Evolutionary conservation across 1,140 invertebrate species (phyloP).

Genomic region (Sarcophaga peregrina): DNA sequence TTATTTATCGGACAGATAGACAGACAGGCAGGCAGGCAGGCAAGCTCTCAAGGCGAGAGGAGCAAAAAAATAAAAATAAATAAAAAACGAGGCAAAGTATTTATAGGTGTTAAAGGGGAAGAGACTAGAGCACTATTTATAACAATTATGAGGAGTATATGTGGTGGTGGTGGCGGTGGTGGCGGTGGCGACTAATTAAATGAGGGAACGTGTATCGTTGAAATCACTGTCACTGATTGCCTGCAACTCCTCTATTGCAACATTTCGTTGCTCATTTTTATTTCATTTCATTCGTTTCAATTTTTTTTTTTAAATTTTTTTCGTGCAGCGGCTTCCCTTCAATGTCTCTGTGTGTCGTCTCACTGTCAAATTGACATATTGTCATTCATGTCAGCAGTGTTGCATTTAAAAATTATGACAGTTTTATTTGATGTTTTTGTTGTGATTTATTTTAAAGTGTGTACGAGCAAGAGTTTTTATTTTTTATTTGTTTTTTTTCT

Average conservation of each 20-base stretch:
- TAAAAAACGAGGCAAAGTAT: slow-evolving; percentile 42
- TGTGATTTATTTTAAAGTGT: slow-evolving; percentile 43
- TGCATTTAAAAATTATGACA: slow-evolving; percentile 46
- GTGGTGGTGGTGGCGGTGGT: neutral
- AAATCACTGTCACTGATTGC: slow-evolving; percentile 1
- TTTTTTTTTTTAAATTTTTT: neutral
- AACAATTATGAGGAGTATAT: slow-evolving; percentile 44
- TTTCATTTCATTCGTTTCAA: too few species aligned
- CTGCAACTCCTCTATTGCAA: neutral
- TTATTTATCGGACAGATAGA: too few species aligned
- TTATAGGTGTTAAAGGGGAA: slow-evolving; percentile 14
- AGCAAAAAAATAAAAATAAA: neutral
- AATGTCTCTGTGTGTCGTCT: slow-evolving; percentile 21
- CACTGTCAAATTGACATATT: slow-evolving; percentile 46
- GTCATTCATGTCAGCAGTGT: slow-evolving; percentile 41
- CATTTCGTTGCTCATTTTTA: neutral
- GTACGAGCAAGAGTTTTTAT: neutral
- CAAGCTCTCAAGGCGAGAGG: too few species aligned
- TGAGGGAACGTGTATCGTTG: slow-evolving; percentile 13
- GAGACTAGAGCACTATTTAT: slow-evolving; percentile 41
- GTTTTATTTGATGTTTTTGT: slow-evolving; percentile 46
- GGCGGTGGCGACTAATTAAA: neutral
- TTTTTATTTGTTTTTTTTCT: neutral
- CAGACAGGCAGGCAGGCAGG: too few species aligned
- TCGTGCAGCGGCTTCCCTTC: slow-evolving; percentile 17